A percentile compares a stretch with the other conserved stretches of the same genome.
These are phyloP conservation scores for Agrotis ipsilon DNA, from an alignment of 2,888 invertebrate species.

Conservation along the genomic window DNA sequence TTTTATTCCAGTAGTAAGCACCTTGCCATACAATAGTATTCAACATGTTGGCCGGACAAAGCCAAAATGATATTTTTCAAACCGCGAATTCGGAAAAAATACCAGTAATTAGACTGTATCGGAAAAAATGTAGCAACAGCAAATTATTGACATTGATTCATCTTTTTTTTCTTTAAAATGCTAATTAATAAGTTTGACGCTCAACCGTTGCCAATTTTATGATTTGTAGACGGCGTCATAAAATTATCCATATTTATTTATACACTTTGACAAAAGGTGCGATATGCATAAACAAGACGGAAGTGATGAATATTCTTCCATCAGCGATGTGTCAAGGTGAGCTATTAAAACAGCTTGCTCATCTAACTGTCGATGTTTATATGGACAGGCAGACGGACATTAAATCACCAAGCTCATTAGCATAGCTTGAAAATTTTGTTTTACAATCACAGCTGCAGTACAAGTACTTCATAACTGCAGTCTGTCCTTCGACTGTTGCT, in stretches of 20 bases:
- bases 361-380: slow-evolving; percentile 24
- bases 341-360: slow-evolving; percentile 22
- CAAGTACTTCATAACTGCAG: too few species aligned
- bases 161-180: not conserved
- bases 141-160: not conserved
- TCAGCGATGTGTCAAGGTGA: slow-evolving; percentile 47
- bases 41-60: too few species aligned
- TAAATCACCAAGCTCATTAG: not conserved
- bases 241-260: slow-evolving; percentile 39
- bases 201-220: slow-evolving; percentile 4
- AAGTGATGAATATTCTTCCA: slow-evolving; percentile 53
- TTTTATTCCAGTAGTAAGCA: not conserved
- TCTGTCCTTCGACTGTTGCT: too few species aligned
- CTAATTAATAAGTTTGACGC: not conserved
- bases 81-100: too few species aligned
- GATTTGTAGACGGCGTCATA: slow-evolving; percentile 14
- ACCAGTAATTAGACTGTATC: not conserved
- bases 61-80: not conserved
- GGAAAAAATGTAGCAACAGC: not conserved
- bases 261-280: slow-evolving; percentile 14
- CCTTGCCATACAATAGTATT: too few species aligned
- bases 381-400: not conserved
- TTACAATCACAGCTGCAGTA: too few species aligned
- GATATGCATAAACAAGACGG: slow-evolving; percentile 43
- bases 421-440: too few species aligned